Evolutionary conservation across 2,888 invertebrate genomes (phyloP), one percentile per base, ranked within the genome.

Genomic region (Harmothoe impar): DNA sequence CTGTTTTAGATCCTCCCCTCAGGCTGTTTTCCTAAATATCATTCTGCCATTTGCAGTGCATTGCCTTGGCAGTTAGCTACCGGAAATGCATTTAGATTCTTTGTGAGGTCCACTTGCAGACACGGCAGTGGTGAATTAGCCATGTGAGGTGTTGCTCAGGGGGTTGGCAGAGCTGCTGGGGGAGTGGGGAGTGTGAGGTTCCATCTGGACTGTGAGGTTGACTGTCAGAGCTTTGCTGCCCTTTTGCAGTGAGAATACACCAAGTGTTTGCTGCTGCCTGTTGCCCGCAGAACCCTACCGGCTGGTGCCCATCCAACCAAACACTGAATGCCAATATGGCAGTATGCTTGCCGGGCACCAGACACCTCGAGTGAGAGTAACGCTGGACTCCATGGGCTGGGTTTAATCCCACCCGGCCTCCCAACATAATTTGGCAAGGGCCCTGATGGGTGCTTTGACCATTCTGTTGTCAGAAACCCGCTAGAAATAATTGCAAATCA

Each of bases 241-340:
- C 62, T 62, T n/a, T 62, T 20, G 62, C 62, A n/a, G n/a, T 62
- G 62, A n/a, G 62, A 62, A 62, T n/a, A n/a, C 20, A 62, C 62
- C 62, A 62, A 3, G 20, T 62, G 62, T 62, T 62, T 62, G 62
- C 62, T n/a, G 62, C 20, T n/a, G 12, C 62, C 62, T 62, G 62
- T 62, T 62, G 62, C 62, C 62, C 17, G 54, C 54, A 52, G 54
- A 17, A 17, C 54, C n/a, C 62, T 62, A 62, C 62, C 3, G 20
- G 62, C 62, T 20, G 20, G 62, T 62, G 15, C 62, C 62, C 20
- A 62, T 20, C 62, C 62, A n/a, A n/a, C 62, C 62, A 62, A 62
- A 62, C 62, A 62, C 62, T 20, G 62, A 62, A 62, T 62, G 62
- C 62, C 62, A 62, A 62, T 62, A 20, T 62, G 62, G 23, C 62